A percentile compares a stretch with the other conserved stretches of the same genome.
These are phyloP conservation scores for Tetraneura akinire DNA, from an alignment of 1,140 invertebrate genomes.

Conservation along the genomic window DNA sequence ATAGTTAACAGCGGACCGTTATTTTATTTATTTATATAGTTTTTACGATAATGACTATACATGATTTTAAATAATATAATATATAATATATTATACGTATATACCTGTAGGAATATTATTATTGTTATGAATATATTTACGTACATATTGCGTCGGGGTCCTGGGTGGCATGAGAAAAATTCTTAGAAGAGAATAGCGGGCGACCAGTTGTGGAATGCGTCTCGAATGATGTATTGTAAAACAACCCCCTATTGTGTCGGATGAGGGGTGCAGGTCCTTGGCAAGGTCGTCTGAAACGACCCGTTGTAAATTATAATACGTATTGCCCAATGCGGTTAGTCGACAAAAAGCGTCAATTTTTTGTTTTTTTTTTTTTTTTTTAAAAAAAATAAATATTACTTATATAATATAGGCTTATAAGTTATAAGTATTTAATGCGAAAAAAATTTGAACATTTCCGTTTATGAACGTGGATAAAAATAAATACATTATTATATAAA, in stretches of 20 bases:
- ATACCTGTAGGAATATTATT: background rate
- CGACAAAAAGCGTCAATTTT: background rate
- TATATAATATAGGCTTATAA: no score
- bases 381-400: no score
- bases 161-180: background rate
- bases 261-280: slow-evolving; percentile 23
- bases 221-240: slow-evolving; percentile 40
- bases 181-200: background rate
- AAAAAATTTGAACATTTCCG: no score
- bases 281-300: slow-evolving; percentile 28
- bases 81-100: no score
- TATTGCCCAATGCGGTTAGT: slow-evolving; percentile 28
- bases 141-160: background rate
- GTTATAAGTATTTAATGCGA: no score
- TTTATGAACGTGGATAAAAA: no score
- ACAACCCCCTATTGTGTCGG: slow-evolving; percentile 33
- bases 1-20: no score
- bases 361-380: no score
- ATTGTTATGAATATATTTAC: background rate
- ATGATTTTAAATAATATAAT: background rate
- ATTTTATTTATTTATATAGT: no score
- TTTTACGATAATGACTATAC: background rate
- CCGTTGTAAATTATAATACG: slow-evolving; percentile 36
- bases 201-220: slow-evolving; percentile 29
- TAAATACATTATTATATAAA: no score